Conservation (phyloP, 2,113 vertebrate species). For the Grallaria varia region DNA sequence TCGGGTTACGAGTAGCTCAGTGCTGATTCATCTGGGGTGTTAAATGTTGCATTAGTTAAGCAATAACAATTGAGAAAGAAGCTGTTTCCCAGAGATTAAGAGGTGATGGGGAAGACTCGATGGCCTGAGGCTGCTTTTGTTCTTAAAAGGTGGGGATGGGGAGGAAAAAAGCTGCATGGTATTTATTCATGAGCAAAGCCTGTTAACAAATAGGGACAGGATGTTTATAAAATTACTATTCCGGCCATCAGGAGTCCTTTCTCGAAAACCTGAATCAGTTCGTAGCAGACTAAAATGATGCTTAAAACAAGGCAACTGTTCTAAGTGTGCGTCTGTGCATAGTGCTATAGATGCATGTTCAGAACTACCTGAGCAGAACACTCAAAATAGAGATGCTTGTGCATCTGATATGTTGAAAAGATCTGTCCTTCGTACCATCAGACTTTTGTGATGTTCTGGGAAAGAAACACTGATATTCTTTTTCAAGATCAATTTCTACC, state of each 20-base stretch:
- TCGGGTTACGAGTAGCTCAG: background rate
- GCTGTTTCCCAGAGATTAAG: conserved; percentile 28
- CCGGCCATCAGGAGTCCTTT: background rate
- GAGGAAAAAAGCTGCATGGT: background rate
- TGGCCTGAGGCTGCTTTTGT: conserved; percentile 38
- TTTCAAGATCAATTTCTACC: background rate
- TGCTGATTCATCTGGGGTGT: background rate
- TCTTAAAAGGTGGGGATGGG: background rate
- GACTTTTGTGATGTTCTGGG: background rate
- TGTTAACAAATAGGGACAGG: background rate
- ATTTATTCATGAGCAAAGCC: background rate
- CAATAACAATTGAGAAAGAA: conserved; percentile 23
- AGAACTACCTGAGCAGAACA: background rate
- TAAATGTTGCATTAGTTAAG: conserved; percentile 25
- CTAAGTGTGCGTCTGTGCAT: background rate
- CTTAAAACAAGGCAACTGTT: background rate
- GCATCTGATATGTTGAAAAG: background rate
- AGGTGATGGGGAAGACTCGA: background rate
- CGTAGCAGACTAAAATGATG: background rate
- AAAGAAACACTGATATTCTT: background rate
- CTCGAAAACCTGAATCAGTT: background rate
- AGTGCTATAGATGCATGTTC: background rate
- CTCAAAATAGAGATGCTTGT: background rate
- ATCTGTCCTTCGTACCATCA: background rate
- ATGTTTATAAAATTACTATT: background rate